phyloP scores from a whole-genome alignment of 2,888 invertebrate species.

The Luffia ferchaultella region DNA sequence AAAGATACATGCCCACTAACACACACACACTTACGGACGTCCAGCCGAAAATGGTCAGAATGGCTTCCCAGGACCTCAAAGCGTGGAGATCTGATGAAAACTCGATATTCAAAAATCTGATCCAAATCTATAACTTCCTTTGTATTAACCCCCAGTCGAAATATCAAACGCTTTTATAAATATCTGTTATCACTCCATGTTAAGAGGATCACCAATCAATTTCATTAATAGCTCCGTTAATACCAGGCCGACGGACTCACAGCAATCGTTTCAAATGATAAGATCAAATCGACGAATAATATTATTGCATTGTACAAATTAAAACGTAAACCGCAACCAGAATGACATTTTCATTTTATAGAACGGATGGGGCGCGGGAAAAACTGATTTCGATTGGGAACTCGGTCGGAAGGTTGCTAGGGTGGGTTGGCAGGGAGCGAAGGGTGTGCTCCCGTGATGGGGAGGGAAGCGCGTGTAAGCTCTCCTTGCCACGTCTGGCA shows the following conservation, averaged over 20 bases:
- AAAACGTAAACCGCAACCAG: conserved; percentile 55
- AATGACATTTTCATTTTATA: conserved; percentile 63
- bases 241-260: conserved; percentile 22
- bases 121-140: too few relatives aligned
- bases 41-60: too few relatives aligned
- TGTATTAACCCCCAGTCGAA: too few relatives aligned
- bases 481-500: conserved; percentile 28
- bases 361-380: conserved; percentile 47
- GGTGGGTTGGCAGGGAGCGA: conserved; percentile 4
- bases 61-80: too few relatives aligned
- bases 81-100: too few relatives aligned
- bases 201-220: conserved; percentile 44
- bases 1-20: too few relatives aligned
- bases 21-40: too few relatives aligned
- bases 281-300: conserved; percentile 58
- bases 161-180: too few relatives aligned
- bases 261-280: conserved; percentile 47
- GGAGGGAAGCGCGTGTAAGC: conserved; percentile 1
- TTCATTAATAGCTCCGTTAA: conserved; percentile 51
- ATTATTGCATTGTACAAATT: conserved; percentile 53
- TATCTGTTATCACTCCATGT: too few relatives aligned
- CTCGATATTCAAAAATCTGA: too few relatives aligned
- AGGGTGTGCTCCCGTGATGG: neutral
- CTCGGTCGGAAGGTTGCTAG: conserved; percentile 1
- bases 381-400: conserved; percentile 27